Percentiles rank a stretch among this genome's conserved stretches.
Evolutionary conservation across 2,797 vertebrate genomes (phyloP).

Genomic region (Hapalemur alaotrensis): DNA sequence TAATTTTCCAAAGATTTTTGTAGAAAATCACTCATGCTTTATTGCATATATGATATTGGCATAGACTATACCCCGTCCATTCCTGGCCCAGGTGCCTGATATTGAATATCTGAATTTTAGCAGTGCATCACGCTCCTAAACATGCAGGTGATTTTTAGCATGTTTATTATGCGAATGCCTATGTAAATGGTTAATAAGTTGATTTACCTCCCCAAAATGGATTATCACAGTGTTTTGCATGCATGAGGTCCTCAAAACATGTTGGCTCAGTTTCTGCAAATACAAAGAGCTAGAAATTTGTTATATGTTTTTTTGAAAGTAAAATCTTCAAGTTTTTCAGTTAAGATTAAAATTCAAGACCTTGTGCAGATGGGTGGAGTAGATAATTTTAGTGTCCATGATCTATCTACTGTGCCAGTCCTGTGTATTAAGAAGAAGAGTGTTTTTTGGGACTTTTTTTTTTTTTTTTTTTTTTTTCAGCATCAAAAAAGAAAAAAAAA

Average conservation of each 20-base stretch:
- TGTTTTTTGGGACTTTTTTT: too few relatives aligned
- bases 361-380: neutral
- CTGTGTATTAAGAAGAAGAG: neutral
- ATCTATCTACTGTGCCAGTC: neutral
- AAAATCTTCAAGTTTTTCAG: neutral
- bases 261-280: neutral
- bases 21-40: neutral
- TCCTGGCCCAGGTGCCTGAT: neutral
- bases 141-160: neutral
- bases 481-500: neutral
- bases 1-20: slow-evolving; percentile 34
- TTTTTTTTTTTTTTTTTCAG: neutral
- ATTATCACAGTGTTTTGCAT: neutral
- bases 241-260: neutral
- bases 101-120: neutral
- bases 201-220: neutral
- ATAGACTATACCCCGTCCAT: neutral
- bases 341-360: neutral
- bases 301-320: neutral
- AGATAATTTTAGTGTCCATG: neutral
- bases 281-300: neutral
- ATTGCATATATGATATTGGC: neutral
- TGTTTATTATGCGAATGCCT: neutral
- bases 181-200: neutral
- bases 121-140: neutral